Evolutionary conservation across 2,113 vertebrate species (phyloP), one percentile per base, ranked within the genome.

Genomic region (Pyxicephalus adspersus): DNA sequence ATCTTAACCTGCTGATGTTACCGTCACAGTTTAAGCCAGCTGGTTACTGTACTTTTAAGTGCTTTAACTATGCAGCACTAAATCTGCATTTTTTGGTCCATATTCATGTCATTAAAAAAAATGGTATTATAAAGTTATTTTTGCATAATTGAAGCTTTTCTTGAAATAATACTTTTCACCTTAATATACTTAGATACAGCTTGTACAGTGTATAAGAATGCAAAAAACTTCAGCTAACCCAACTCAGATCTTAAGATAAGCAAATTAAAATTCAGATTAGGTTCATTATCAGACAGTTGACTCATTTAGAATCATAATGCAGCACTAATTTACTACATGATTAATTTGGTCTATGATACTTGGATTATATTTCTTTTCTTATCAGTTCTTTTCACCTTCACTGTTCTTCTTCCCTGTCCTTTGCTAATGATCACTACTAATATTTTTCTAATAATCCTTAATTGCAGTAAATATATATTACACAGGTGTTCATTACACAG

Each of bases 241-340:
- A 25, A 26, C 2, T 25, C 9, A 2, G n/a, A 20, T 65, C 34
- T 31, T 65, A 26, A 31, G 63, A 65, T 65, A 65, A 31, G 63
- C 28, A 34, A 65, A 65, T 65, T 29, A 31, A 65, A 65, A 31
- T 34, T 65, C 63, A 65, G 28, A 16, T 65, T 31, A 26, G 7
- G 26, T 65, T 34, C 63, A 65, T 65, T 65, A 65, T 65, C 63
- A 65, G 29, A 65, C 63, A 65, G 28, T 65, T 65, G 23, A 58
- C n/a, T 34, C 20, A 73, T 55, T 17, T 17, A 73, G 13, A 73
- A 58, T 73, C 20, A 54, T 73, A 54, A 28, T 22, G 17, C 15
- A 20, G 52, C 54, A 22, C 7, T 72, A 9, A 28, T 57, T 72
- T 57, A 29, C 54, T 72, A 28, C 45, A 54, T 72, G 26, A 55